Evolutionary conservation across 2,113 vertebrate genomes (phyloP), one percentile per base, ranked within the genome.

Genomic region (Antennarius striatus): DNA sequence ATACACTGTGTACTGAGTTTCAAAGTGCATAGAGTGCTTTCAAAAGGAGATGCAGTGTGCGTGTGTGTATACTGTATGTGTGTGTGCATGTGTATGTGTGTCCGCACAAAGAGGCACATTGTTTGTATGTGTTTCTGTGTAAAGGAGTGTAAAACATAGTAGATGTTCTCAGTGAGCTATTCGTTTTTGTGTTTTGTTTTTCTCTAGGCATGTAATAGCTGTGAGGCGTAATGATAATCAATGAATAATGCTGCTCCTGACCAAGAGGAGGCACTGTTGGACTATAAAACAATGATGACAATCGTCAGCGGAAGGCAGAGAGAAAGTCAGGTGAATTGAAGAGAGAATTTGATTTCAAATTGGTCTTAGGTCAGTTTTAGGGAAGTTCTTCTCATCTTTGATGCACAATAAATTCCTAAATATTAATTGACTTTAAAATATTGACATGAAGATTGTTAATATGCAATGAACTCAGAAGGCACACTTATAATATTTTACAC

Each of bases 261-360:
- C 81, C 84, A 48, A 65, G n/a, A 74, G 89, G 73, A 75, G 86
- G 68, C 89, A 70, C 71, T 83, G 75, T 75, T 81, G 77, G 2
- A 77, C 60, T 12, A 8, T 59, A 49, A 61, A 76, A 71, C 10
- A 4, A n/a, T n/a, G 30, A 0, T 0, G 12, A 16, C 30, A 22
- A 1, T 32, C 4, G 39, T 48, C 7, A 43, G 1, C 0, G 49
- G 50, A 9, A 22, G 22, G 10, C 12, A 10, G 17, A 48, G 22
- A 67, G 22, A 43, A 10, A 11, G 46, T 60, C 14, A 52, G 55
- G 8, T 1, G 42, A 47, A 32, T 17, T 36, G 32, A 45, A 17
- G 32, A 45, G 8, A 42, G 17, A 47, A 47, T 15, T 5, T 47
- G 45, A 47, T 15, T 15, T 15, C 45, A 47, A 47, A 47, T 47